A percentile compares a stretch with the other conserved stretches of the same genome.
phyloP scores from a whole-genome alignment of 2,888 invertebrate species.

The Dolichopus griseipennis region DNA sequence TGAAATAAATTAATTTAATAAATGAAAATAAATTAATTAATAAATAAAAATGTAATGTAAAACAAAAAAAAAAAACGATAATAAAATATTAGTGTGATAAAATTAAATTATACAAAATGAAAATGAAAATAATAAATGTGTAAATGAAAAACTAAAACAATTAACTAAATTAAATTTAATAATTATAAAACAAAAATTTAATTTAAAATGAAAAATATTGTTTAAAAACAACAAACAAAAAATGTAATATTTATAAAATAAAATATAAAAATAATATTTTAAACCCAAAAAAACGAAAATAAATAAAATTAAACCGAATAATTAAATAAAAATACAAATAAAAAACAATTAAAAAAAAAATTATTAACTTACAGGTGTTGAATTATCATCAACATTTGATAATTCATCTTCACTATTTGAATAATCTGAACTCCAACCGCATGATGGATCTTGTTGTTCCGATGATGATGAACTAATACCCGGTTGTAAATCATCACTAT shows the following conservation, averaged over 20 bases:
- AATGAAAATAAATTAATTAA: too few species aligned
- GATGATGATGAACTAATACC: constrained; percentile 26
- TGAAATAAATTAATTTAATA: too few species aligned
- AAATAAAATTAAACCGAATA: constrained; percentile 9
- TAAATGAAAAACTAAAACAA: constrained; percentile 21
- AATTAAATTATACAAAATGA: too few species aligned
- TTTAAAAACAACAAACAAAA: neutral
- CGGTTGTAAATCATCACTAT: constrained; percentile 26
- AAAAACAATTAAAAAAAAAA: constrained; percentile 12
- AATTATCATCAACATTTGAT: constrained; percentile 54
- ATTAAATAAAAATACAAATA: constrained; percentile 15
- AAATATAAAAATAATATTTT: constrained; percentile 16
- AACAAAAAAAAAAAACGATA: too few species aligned
- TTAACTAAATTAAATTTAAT: too few species aligned
- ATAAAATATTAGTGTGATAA: too few species aligned
- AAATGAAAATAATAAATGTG: too few species aligned
- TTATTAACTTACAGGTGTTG: constrained; percentile 47
- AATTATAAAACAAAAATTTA: constrained; percentile 15
- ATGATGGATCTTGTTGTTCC: constrained; percentile 58
- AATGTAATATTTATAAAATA: constrained; percentile 10
- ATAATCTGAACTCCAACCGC: constrained; percentile 82
- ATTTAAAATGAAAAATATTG: constrained; percentile 8
- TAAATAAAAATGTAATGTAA: too few species aligned
- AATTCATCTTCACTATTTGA: constrained; percentile 87
- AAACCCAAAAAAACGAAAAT: constrained; percentile 16